A percentile compares a stretch with the other conserved stretches of the same genome.
Conservation (phyloP, 2,113 vertebrate genomes). For the Rhizomys pruinosus region DNA sequence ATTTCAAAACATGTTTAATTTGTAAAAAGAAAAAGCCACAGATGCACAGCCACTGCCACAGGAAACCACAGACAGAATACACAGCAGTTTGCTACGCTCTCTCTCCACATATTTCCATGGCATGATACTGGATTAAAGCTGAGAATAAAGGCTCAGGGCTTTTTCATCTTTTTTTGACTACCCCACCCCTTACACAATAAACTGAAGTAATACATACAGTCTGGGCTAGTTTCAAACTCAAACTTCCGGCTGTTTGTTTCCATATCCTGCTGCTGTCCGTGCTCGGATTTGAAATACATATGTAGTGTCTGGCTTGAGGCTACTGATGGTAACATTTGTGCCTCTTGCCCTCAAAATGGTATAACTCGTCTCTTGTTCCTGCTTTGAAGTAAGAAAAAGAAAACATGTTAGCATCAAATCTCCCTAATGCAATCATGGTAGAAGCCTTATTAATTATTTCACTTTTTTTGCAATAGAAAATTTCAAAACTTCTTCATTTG, state of each 20-base stretch:
- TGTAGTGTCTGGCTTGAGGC: constrained; percentile 96
- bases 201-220: constrained; percentile 91
- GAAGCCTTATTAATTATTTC: neutral
- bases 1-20: neutral
- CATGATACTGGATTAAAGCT: constrained; percentile 24
- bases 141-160: constrained; percentile 51
- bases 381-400: constrained; percentile 88
- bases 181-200: neutral
- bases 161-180: constrained; percentile 31
- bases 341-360: constrained; percentile 96
- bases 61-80: neutral
- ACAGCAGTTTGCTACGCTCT: constrained; percentile 54
- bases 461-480: neutral
- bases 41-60: neutral
- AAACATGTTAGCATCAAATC: constrained; percentile 79
- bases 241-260: constrained; percentile 96
- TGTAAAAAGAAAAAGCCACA: neutral
- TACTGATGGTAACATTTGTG: constrained; percentile 95
- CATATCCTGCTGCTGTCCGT: constrained; percentile 97
- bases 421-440: neutral
- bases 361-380: constrained; percentile 99
- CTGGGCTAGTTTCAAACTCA: constrained; percentile 98
- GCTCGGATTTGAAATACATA: constrained; percentile 98
- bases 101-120: constrained; percentile 48
- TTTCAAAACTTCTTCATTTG: neutral